These are phyloP conservation scores for Parthenolecanium corni DNA, from an alignment of 2,888 invertebrate species.

Conservation along the genomic window DNA sequence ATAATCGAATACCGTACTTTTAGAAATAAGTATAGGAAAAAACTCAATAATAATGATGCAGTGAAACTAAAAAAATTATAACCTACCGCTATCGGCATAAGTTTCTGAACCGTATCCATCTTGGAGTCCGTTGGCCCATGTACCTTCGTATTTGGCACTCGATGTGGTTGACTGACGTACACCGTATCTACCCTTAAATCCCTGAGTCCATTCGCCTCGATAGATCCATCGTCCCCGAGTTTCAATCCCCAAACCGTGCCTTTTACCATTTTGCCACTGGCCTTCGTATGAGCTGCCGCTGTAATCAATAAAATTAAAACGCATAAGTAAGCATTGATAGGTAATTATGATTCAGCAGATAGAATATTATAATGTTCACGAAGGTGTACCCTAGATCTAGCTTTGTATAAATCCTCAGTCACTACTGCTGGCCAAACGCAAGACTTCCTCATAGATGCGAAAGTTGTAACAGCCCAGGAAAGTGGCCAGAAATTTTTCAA, in stretches of 20 bases:
- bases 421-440: too few relatives aligned
- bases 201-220: slow-evolving; percentile 97
- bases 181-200: slow-evolving; percentile 97
- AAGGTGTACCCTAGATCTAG: too few relatives aligned
- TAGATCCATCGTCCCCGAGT: slow-evolving; percentile 94
- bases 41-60: too few relatives aligned
- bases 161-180: slow-evolving; percentile 90
- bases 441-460: too few relatives aligned
- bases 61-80: too few relatives aligned
- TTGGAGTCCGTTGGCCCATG: slow-evolving; percentile 97
- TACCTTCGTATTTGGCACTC: slow-evolving; percentile 92
- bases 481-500: too few relatives aligned
- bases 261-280: slow-evolving; percentile 98
- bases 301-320: slow-evolving; percentile 37
- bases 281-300: slow-evolving; percentile 95
- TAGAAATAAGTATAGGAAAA: too few relatives aligned
- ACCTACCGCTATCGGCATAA: slow-evolving; percentile 96
- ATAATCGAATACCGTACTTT: too few relatives aligned
- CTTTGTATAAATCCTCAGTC: too few relatives aligned
- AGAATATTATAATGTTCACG: too few relatives aligned
- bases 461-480: too few relatives aligned
- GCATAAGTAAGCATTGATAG: not conserved
- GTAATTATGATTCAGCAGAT: too few relatives aligned
- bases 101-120: slow-evolving; percentile 99
- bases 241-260: slow-evolving; percentile 96